Evolutionary conservation across 2,113 vertebrate species (phyloP), one percentile per base, ranked within the genome.

Genomic region (Nettapus auritus): DNA sequence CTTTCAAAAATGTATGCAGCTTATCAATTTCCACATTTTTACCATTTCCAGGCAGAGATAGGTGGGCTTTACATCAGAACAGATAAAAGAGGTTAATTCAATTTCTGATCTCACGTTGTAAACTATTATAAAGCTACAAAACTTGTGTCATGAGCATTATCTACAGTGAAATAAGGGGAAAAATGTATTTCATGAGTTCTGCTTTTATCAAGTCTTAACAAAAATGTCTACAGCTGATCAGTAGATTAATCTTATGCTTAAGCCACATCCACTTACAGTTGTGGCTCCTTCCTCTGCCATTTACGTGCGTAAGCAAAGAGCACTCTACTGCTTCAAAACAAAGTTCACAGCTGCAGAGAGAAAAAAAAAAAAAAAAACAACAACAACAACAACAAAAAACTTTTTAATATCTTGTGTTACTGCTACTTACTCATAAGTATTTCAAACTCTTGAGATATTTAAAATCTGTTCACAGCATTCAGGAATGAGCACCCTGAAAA

Each of bases 21-120:
- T 92, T 86, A 92, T 68, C 4, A 70, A 18, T 83, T 78, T 74
- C 13, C 60, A 84, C 46, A 34, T 88, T 96, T 88, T 89, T 53
- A 63, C 53, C 15, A 50, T 56, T 84, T 33, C 38, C 33, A 19
- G 23, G 33, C 52, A 59, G 33, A 77, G 34, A 88, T 59, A 77
- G 8, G 34, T 17, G 48, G 18, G 11, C 25, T 83, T 8, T 82
- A 46, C n/a, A 20, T 80, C 8, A 7, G 10, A 82, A 53, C 6
- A 68, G 80, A 89, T 84, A 79, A 60, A 44, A 28, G 13, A 89
- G 62, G 82, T 90, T 52, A 82, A 44, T 92, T 89, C 53, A 83
- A 90, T 94, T 95, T 93, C 62, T 33, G 23, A 85, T 84, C 42
- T 40, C 62, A 57, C 16, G 38, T 22, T 79, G 70, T n/a, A 64